Evolutionary conservation across 2,113 vertebrate species (phyloP).

Genomic region (Gambusia affinis): DNA sequence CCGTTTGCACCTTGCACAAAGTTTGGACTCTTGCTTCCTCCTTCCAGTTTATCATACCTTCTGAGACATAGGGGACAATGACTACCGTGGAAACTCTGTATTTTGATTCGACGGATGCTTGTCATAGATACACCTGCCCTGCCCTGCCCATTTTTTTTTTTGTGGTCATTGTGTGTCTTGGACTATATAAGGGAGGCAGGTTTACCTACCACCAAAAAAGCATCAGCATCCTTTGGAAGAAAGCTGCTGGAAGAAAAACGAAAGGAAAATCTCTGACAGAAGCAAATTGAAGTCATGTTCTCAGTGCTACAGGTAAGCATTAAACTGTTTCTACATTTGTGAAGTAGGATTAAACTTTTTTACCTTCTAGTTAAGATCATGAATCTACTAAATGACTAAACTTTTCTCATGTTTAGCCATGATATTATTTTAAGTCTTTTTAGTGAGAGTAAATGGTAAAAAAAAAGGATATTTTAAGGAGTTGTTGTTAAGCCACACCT

Average conservation of each 20-base stretch:
- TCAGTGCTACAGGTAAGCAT: slow-evolving; percentile 68
- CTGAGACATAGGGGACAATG: background rate
- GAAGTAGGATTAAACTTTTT: background rate
- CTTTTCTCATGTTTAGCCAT: background rate
- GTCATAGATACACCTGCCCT: slow-evolving; percentile 8
- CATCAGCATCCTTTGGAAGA: slow-evolving; percentile 40
- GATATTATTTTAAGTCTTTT: background rate
- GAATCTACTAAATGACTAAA: background rate
- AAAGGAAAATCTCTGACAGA: slow-evolving; percentile 4
- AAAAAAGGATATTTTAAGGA: background rate
- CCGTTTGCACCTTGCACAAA: background rate
- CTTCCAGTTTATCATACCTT: background rate
- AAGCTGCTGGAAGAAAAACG: slow-evolving; percentile 16
- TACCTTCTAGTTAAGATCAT: background rate
- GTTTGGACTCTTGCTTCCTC: background rate
- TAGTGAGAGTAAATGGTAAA: background rate
- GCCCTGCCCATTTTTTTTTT: slow-evolving; percentile 32
- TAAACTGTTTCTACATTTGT: background rate
- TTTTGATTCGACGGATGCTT: slow-evolving; percentile 6
- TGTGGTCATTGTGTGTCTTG: background rate
- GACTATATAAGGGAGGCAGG: slow-evolving; percentile 66
- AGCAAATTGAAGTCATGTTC: slow-evolving; percentile 62
- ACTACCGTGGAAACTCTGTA: slow-evolving; percentile 33
- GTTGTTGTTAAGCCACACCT: slow-evolving; percentile 8
- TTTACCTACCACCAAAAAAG: slow-evolving; percentile 29